These are phyloP conservation scores for Anas platyrhynchos DNA, from an alignment of 2,113 vertebrate genomes.

Conservation along the genomic window DNA sequence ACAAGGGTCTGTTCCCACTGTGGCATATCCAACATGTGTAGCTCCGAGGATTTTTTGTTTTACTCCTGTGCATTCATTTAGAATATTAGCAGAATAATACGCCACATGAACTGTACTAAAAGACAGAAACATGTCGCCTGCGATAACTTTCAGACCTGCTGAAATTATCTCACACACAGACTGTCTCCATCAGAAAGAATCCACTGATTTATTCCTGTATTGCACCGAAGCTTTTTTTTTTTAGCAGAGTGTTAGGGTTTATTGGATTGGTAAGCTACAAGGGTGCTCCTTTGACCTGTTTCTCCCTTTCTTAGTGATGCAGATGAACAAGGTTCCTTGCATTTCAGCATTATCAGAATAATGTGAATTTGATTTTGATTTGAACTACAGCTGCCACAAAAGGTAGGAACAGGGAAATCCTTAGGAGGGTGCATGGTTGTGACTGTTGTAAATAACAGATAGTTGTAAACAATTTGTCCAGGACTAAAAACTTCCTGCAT, in stretches of 20 bases:
- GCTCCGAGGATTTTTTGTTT: neutral
- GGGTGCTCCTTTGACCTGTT: neutral
- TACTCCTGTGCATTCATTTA: neutral
- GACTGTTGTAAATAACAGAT: neutral
- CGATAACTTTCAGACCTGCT: neutral
- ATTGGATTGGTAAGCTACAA: neutral
- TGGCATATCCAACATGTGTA: neutral
- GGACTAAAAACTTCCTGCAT: too few species aligned
- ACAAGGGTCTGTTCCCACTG: neutral
- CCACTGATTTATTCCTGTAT: neutral
- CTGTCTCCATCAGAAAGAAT: neutral
- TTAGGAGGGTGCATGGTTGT: neutral
- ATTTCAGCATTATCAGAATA: neutral
- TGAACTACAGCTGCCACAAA: neutral
- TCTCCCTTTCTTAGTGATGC: neutral
- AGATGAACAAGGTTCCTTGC: neutral
- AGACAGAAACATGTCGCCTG: neutral
- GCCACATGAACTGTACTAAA: neutral
- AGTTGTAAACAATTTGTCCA: neutral
- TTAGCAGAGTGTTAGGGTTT: neutral
- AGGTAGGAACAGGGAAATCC: neutral
- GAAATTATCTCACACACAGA: neutral
- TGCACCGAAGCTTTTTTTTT: neutral
- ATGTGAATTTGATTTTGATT: neutral
- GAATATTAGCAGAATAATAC: neutral